Evolutionary conservation across 2,113 vertebrate species (phyloP), one percentile per base, ranked within the genome.

Genomic region (Gymnarchus niloticus): DNA sequence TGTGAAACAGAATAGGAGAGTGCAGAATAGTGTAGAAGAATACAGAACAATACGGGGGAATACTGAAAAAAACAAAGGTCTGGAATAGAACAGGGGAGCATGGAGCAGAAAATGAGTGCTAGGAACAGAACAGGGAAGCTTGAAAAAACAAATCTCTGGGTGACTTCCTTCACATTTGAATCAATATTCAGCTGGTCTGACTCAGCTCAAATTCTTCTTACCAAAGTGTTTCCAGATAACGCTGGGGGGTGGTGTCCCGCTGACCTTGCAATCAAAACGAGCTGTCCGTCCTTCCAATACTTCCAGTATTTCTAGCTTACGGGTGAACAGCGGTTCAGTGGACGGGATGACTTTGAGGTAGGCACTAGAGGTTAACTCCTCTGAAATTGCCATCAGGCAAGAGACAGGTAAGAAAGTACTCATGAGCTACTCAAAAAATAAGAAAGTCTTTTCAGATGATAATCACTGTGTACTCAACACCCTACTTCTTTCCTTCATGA

Each of bases 211-310:
- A n/a, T 10, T 46, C 3, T 6, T 56, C 91, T 78, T 96, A 99
- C 98, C 98, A 65, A 98, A 99, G 80, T 97, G 98, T 80, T 93
- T 97, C 98, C 98, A 99, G 88, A 89, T 93, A 90, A 99, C 90
- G 0, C 84, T 89, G 0, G 97, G 97, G 0, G 96, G 89, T 0
- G 98, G 98, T 0, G 94, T 97, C 49, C 98, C 98, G 0, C 98
- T 99, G 94, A 99, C 96, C 95, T 98, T 99, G 92, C 97, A 99
- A 93, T 98, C 96, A 0, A 99, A 96, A 49, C 94, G 96, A 1
- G 98, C 98, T 0, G 95, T 96, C 0, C 98, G 95, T 14, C 98
- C 98, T 91, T 99, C 97, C 0, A 99, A 95, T 85, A 98, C 97
- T 1, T 98, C 97, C 86, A 97, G 84, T 0, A 98, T 92, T 69